Evolutionary conservation across 2,113 vertebrate genomes (phyloP).

Genomic region (Myotis davidii): DNA sequence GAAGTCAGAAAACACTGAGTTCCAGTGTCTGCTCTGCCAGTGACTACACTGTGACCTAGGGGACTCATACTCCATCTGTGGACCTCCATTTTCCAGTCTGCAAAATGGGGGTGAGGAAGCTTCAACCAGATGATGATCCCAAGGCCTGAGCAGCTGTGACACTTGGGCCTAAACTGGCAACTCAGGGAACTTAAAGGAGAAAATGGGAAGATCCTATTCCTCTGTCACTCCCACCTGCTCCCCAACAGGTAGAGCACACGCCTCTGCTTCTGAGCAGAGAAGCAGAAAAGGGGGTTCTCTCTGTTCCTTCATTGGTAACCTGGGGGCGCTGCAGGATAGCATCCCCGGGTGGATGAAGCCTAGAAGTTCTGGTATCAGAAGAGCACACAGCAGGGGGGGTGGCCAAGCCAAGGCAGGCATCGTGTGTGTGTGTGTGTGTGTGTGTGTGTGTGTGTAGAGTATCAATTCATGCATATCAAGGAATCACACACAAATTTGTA

Average conservation of each 20-base stretch:
- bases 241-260: neutral
- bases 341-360: neutral
- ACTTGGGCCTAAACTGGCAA: neutral
- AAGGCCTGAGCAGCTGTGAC: neutral
- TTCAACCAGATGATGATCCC: neutral
- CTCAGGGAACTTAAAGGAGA: neutral
- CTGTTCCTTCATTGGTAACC: neutral
- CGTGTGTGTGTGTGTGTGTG: neutral
- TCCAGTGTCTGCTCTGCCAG: neutral
- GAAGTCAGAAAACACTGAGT: neutral
- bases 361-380: neutral
- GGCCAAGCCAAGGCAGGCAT: neutral
- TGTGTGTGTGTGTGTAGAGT: neutral
- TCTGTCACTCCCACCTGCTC: neutral
- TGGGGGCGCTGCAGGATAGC: neutral
- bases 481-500: too few species aligned
- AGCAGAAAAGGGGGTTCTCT: neutral
- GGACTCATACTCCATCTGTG: neutral
- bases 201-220: neutral
- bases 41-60: neutral
- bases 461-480: too few species aligned
- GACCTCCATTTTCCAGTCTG: neutral
- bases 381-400: neutral
- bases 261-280: neutral
- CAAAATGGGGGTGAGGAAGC: neutral